These are phyloP conservation scores for Drosophila histrio DNA, from an alignment of 2,888 invertebrate species.

Conservation along the genomic window DNA sequence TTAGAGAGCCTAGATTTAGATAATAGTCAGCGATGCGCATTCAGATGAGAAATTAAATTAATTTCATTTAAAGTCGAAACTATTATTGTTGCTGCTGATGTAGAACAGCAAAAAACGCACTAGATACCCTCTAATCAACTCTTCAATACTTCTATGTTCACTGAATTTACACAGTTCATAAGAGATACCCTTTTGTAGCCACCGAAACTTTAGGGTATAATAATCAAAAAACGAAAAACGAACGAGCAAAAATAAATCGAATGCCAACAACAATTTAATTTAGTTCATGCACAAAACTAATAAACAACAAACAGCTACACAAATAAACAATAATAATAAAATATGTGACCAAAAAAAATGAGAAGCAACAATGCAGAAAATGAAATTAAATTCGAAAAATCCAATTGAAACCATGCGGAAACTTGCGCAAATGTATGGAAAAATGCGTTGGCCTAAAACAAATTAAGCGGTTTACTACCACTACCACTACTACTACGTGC, in stretches of 20 bases:
- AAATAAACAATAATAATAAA: constrained; percentile 53
- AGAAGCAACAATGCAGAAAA: constrained; percentile 26
- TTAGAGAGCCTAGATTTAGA: neutral
- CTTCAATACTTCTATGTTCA: neutral
- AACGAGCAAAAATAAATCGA: constrained; percentile 12
- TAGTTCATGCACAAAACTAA: constrained; percentile 37
- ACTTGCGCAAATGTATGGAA: constrained; percentile 5
- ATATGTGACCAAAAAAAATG: constrained; percentile 4
- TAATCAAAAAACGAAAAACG: neutral
- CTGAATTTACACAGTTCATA: neutral
- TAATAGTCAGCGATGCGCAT: constrained; percentile 20
- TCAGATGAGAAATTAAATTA: constrained; percentile 39
- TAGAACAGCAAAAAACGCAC: neutral
- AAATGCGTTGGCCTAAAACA: constrained; percentile 17
- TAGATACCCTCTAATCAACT: neutral
- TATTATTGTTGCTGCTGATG: neutral
- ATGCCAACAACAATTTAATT: constrained; percentile 56
- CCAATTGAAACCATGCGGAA: constrained; percentile 8
- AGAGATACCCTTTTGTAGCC: neutral
- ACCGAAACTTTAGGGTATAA: no score
- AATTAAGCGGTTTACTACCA: constrained; percentile 53
- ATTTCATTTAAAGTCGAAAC: constrained; percentile 23
- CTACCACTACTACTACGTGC: no score
- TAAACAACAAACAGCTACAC: constrained; percentile 15
- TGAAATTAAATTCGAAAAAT: neutral